These are phyloP conservation scores for Ellobius talpinus DNA, from an alignment of 2,113 vertebrate genomes.

Conservation along the genomic window DNA sequence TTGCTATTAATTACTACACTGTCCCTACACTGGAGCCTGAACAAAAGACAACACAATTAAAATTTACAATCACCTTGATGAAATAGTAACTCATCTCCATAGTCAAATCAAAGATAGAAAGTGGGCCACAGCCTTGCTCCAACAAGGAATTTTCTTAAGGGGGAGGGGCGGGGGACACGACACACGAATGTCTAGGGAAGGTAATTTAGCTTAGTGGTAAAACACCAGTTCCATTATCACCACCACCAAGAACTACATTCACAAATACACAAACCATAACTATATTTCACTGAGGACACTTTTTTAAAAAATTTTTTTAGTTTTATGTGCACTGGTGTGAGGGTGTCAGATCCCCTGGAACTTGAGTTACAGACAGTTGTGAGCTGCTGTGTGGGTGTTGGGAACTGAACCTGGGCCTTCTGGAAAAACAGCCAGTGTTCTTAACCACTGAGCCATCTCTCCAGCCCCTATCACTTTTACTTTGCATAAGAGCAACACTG, in stretches of 20 bases:
- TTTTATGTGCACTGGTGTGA: no score
- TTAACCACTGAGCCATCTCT: no score
- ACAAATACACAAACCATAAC: neutral
- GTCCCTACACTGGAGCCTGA: neutral
- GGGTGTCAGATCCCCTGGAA: no score
- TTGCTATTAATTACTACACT: constrained; percentile 70
- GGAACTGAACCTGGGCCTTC: no score
- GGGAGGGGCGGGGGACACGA: no score
- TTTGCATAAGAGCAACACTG: neutral
- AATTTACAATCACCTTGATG: constrained; percentile 42
- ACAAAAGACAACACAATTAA: constrained; percentile 63
- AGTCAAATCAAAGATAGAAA: constrained; percentile 44
- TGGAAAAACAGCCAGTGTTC: no score
- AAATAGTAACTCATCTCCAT: neutral
- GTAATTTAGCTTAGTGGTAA: neutral
- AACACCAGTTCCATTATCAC: no score
- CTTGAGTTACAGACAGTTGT: no score
- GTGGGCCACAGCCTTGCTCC: neutral
- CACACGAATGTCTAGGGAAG: neutral
- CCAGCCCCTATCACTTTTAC: no score
- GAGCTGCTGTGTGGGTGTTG: no score
- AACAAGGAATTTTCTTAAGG: neutral
- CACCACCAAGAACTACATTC: neutral
- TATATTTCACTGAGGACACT: neutral
- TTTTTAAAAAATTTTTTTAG: neutral